A percentile compares a stretch with the other conserved stretches of the same genome.
These are phyloP conservation scores for Euschistus heros DNA, from an alignment of 1,140 invertebrate species.

Conservation along the genomic window DNA sequence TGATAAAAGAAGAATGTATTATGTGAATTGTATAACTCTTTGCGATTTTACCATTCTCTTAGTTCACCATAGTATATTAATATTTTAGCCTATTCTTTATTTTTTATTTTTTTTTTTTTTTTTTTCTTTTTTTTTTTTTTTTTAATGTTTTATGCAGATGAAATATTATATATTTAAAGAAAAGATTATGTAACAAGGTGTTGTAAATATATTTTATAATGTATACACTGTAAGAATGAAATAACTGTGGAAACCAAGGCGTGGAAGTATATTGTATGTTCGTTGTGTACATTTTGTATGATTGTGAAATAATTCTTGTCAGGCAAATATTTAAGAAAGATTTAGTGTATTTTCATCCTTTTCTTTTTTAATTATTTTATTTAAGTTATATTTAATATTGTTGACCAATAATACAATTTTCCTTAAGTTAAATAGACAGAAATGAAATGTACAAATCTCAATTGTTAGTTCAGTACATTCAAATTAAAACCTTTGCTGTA, in stretches of 20 bases:
- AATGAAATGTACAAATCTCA: slow-evolving; percentile 16
- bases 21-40: too few species aligned
- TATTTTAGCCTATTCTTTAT: slow-evolving; percentile 12
- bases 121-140: background rate
- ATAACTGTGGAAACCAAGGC: background rate
- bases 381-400: too few species aligned
- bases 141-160: too few species aligned
- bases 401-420: slow-evolving; percentile 1
- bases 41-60: slow-evolving; percentile 1
- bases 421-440: background rate
- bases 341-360: slow-evolving; percentile 12
- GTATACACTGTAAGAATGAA: slow-evolving; percentile 1
- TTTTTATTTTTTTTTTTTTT: slow-evolving; percentile 15
- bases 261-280: background rate
- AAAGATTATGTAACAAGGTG: too few species aligned
- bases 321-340: background rate
- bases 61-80: slow-evolving; percentile 9
- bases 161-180: too few species aligned
- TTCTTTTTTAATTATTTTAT: background rate
- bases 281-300: slow-evolving; percentile 15
- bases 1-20: too few species aligned
- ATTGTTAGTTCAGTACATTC: slow-evolving; percentile 9
- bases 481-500: background rate
- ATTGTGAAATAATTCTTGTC: slow-evolving; percentile 1
- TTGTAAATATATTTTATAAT: too few species aligned